A percentile compares a stretch with the other conserved stretches of the same genome.
phyloP scores from a whole-genome alignment of 2,797 vertebrate species.

The Chlorospingus semifuscus region DNA sequence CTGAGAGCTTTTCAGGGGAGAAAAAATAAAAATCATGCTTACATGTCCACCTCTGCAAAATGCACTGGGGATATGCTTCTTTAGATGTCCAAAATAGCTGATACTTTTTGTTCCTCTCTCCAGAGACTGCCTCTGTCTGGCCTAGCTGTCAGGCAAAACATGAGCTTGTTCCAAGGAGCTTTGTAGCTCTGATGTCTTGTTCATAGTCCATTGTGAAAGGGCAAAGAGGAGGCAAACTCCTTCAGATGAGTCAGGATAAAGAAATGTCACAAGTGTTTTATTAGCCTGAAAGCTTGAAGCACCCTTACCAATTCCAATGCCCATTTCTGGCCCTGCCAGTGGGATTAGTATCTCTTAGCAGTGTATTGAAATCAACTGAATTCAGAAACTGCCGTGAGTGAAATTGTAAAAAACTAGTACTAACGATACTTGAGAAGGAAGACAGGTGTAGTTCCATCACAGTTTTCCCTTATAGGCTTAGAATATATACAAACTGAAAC shows the following conservation, averaged over 20 bases:
- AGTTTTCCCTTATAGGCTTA: not conserved
- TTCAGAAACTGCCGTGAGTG: slow-evolving; percentile 57
- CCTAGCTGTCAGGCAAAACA: not conserved
- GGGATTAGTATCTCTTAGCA: not conserved
- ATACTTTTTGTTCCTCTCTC: not conserved
- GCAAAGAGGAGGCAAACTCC: not conserved
- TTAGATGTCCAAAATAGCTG: not conserved
- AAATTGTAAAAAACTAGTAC: slow-evolving; percentile 69
- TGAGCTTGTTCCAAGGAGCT: not conserved
- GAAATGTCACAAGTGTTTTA: not conserved
- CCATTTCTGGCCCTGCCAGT: not conserved
- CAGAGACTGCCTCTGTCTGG: not conserved
- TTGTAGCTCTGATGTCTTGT: not conserved
- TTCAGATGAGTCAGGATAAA: not conserved
- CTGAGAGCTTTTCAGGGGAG: not conserved
- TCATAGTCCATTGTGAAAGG: not conserved
- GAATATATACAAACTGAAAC: not conserved
- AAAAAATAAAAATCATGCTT: not conserved
- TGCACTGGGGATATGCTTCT: not conserved
- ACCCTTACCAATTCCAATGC: not conserved
- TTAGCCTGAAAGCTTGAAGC: not conserved
- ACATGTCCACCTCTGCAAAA: not conserved
- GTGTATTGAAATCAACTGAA: slow-evolving; percentile 58
- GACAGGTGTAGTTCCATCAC: slow-evolving; percentile 54
- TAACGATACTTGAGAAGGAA: slow-evolving; percentile 66